Conservation (phyloP, 2,113 vertebrate genomes). For the Thalassoma bifasciatum region DNA sequence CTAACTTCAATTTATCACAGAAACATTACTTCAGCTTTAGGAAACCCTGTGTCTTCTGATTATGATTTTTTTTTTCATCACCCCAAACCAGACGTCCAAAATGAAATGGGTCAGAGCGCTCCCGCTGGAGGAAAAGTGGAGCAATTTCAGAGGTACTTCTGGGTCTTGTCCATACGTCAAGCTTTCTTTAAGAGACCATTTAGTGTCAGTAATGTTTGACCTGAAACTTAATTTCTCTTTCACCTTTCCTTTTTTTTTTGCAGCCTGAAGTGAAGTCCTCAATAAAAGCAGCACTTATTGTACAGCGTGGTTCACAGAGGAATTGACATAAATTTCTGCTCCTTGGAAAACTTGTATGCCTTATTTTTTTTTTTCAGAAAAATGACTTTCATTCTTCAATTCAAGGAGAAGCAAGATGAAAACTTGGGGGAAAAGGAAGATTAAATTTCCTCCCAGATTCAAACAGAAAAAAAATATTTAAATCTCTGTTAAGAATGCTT, state of each 20-base stretch:
- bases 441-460: no score
- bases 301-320: not conserved
- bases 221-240: not conserved
- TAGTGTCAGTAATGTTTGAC: not conserved
- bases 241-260: not conserved
- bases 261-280: not conserved
- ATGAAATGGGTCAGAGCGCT: not conserved
- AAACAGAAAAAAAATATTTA: no score
- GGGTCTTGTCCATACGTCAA: not conserved
- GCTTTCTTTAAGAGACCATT: not conserved
- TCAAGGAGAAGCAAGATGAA: no score
- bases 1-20: no score
- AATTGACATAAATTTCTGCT: not conserved
- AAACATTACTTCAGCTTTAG: not conserved
- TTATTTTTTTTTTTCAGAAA: not conserved
- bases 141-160: not conserved
- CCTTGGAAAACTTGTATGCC: not conserved
- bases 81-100: not conserved
- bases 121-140: not conserved
- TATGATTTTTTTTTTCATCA: not conserved
- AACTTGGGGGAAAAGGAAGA: no score
- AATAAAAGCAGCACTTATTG: not conserved
- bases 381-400: no score
- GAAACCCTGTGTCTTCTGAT: not conserved
- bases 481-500: no score